Percentiles rank a stretch among this genome's conserved stretches.
Conservation (phyloP, 2,113 vertebrate species). For the Pachyramphus minor region DNA sequence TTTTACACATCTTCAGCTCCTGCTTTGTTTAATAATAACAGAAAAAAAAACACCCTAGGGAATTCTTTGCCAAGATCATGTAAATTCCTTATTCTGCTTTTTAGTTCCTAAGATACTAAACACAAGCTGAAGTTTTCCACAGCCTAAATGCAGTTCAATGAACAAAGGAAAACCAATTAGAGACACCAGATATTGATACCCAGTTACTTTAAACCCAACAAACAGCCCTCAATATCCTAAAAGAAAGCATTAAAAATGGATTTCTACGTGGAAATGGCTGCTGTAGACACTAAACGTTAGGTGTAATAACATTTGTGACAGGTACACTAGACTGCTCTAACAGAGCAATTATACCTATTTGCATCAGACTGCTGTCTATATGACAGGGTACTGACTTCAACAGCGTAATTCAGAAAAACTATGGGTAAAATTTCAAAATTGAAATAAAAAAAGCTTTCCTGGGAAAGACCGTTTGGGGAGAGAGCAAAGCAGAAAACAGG, state of each 20-base stretch:
- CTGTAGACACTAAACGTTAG: not conserved
- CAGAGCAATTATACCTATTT: not conserved
- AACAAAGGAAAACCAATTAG: not conserved
- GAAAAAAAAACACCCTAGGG: not conserved
- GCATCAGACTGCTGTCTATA: not conserved
- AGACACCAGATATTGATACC: not conserved
- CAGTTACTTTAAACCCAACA: not conserved
- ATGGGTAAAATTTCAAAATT: not conserved
- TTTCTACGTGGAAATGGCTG: not conserved
- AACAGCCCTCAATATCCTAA: not conserved
- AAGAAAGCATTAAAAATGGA: not conserved
- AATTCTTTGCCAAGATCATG: not conserved
- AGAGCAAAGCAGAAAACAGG: not conserved
- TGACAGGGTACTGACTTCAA: not conserved
- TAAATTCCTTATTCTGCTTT: not conserved
- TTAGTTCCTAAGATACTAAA: not conserved
- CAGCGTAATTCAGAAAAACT: not conserved
- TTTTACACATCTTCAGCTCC: not conserved
- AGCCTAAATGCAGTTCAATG: not conserved
- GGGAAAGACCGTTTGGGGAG: not conserved
- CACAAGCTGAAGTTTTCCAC: not conserved
- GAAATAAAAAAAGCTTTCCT: not conserved
- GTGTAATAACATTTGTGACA: not conserved
- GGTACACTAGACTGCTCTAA: accelerated
- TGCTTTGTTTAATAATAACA: not conserved